Evolutionary conservation across 2,797 vertebrate genomes (phyloP).

Genomic region (Urophycis tenuis): DNA sequence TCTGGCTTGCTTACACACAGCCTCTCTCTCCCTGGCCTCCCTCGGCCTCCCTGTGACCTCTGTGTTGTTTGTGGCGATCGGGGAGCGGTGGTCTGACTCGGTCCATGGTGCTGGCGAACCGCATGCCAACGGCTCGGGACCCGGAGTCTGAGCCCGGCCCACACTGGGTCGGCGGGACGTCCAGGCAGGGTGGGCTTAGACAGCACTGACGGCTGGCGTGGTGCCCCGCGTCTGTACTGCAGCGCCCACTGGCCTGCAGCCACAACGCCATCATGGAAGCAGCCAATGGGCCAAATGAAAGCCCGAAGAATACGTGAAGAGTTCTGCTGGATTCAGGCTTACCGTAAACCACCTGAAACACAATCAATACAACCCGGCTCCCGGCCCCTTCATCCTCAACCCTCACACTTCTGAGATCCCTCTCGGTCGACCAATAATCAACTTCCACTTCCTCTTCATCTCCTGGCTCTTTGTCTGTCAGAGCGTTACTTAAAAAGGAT

Average conservation of each 20-base stretch:
- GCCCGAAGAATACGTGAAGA: not conserved
- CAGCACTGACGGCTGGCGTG: slow-evolving; percentile 13
- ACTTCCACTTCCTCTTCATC: slow-evolving; percentile 20
- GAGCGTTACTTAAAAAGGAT: slow-evolving; percentile 61
- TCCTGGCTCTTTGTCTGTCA: slow-evolving; percentile 39
- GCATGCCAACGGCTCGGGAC: not conserved
- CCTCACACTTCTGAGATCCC: slow-evolving; percentile 40
- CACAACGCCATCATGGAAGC: slow-evolving; percentile 23
- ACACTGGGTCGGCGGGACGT: too few species aligned
- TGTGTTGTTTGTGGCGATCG: slow-evolving; percentile 46
- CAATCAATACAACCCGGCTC: slow-evolving; percentile 58
- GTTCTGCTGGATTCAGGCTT: not conserved
- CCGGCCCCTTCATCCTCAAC: slow-evolving; percentile 22
- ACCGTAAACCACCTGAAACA: slow-evolving; percentile 39
- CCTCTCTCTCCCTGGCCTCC: slow-evolving; percentile 12
- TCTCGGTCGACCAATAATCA: slow-evolving; percentile 36
- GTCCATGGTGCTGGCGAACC: slow-evolving; percentile 32
- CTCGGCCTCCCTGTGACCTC: not conserved
- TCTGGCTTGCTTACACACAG: not conserved
- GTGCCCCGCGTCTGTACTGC: slow-evolving; percentile 19
- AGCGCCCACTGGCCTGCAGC: not conserved
- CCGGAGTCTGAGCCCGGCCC: too few species aligned
- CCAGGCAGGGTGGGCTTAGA: not conserved
- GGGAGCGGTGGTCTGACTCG: slow-evolving; percentile 48
- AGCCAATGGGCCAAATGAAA: not conserved